Percentiles rank a stretch among this genome's conserved stretches.
phyloP scores from a whole-genome alignment of 1,140 invertebrate genomes.

The Pseudomyrmex sp. region DNA sequence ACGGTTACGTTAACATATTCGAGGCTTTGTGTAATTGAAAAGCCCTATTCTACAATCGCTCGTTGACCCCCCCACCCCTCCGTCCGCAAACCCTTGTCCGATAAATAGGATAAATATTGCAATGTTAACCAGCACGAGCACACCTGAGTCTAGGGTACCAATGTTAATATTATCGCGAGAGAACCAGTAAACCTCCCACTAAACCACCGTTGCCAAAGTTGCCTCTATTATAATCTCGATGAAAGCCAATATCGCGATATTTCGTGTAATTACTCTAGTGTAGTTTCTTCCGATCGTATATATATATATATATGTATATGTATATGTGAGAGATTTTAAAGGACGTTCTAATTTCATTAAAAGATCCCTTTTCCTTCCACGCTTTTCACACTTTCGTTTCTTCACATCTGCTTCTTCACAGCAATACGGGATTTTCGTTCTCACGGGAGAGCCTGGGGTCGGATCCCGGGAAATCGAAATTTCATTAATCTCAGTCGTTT shows the following conservation, averaged over 20 bases:
- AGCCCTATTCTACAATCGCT: constrained; percentile 8
- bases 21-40: constrained; percentile 51
- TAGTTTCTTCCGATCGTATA: not conserved
- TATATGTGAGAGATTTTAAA: no score
- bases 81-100: not conserved
- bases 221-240: not conserved
- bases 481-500: constrained; percentile 71
- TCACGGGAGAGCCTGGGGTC: constrained; percentile 3
- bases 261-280: not conserved
- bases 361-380: not conserved
- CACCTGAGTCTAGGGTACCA: constrained; percentile 32
- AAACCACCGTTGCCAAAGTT: constrained; percentile 5
- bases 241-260: not conserved
- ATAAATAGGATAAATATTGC: constrained; percentile 55
- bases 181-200: not conserved
- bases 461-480: constrained; percentile 67
- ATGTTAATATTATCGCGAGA: not conserved
- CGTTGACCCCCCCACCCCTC: constrained; percentile 10
- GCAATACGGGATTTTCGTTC: constrained; percentile 44
- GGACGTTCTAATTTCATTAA: constrained; percentile 11
- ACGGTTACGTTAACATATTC: constrained; percentile 40
- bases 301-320: no score
- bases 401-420: constrained; percentile 29
- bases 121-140: constrained; percentile 23
- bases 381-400: not conserved